Evolutionary conservation across 2,888 invertebrate genomes (phyloP).

Genomic region (Amaurobius ferox): DNA sequence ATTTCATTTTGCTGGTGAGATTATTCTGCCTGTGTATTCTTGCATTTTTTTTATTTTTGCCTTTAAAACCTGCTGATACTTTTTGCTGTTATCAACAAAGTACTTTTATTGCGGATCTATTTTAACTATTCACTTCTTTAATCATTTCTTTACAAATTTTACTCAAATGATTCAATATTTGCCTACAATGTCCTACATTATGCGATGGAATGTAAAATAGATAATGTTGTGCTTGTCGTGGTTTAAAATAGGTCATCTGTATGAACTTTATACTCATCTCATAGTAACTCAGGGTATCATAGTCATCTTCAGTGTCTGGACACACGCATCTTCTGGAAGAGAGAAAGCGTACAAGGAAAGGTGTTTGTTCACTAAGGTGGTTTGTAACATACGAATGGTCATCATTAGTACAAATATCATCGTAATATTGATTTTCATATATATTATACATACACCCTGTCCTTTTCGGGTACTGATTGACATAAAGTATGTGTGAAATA

Average conservation of each 20-base stretch:
- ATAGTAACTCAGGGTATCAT: conserved; percentile 63
- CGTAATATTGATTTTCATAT: background rate
- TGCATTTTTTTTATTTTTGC: too few species aligned
- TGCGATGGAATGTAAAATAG: too few species aligned
- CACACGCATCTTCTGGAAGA: background rate
- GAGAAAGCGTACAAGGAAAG: background rate
- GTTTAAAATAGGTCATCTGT: background rate
- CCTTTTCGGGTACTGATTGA: background rate
- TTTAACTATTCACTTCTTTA: too few species aligned
- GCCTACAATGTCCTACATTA: too few species aligned
- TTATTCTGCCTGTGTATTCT: too few species aligned
- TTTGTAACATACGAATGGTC: background rate
- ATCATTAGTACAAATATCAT: conserved; percentile 13
- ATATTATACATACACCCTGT: background rate
- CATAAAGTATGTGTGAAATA: background rate
- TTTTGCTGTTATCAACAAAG: too few species aligned
- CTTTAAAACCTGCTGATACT: too few species aligned
- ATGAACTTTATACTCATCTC: background rate
- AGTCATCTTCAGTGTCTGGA: conserved; percentile 42
- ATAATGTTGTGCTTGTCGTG: background rate
- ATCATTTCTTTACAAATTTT: too few species aligned
- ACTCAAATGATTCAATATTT: too few species aligned
- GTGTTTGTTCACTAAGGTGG: conserved; percentile 12
- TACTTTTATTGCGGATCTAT: too few species aligned
- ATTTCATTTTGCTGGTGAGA: too few species aligned